Base-by-base conservation (phyloP, 2,797 vertebrate species). In the Sorex maritimensis region DNA sequence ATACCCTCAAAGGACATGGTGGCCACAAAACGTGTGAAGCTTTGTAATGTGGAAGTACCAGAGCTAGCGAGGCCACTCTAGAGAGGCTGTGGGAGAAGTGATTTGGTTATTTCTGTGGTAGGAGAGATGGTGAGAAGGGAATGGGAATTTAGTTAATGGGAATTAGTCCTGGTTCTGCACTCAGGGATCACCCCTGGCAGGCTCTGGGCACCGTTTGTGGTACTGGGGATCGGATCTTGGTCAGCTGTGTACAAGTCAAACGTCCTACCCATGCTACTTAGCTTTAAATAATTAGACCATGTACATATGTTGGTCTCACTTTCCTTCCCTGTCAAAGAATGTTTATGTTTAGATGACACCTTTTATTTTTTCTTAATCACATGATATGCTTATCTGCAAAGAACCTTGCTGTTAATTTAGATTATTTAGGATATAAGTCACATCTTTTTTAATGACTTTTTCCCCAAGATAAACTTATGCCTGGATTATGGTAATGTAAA, bases 291-390 rank as follows among this genome's bases (percentile, higher is more conserved):
- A 69, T 82, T n/a, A 81, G 34, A 49, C 8, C 10, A 61, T 61
- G 19, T 49, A 52, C 28, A 86, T 5, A 55, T 65, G 21, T 38
- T 26, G 19, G 73, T 90, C 24, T 73, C 19, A 46, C n/a, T 80
- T 44, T 14, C 67, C 79, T 82, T 12, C 21, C 12, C 34, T 78
- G 17, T 83, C 52, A 61, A 67, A 67, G 88, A 93, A 80, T 14
- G 87, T 86, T 88, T 94, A 34, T 81, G 1, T 91, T 87, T 81
- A 44, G 65, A 94, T 93, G 61, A 84, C 3, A 61, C 58, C 17
- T 17, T 4, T 23, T 61, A 21, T 61, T 7, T 23, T 52, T 11
- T 52, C 49, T 52, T 52, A 52, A 81, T 87, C 34, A 44, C 19
- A 61, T 88, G 41, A 44, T 44, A 44, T 88, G 74, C 26, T 91